Conservation (phyloP, 2,888 invertebrate genomes). For the Yponomeuta evonymella region DNA sequence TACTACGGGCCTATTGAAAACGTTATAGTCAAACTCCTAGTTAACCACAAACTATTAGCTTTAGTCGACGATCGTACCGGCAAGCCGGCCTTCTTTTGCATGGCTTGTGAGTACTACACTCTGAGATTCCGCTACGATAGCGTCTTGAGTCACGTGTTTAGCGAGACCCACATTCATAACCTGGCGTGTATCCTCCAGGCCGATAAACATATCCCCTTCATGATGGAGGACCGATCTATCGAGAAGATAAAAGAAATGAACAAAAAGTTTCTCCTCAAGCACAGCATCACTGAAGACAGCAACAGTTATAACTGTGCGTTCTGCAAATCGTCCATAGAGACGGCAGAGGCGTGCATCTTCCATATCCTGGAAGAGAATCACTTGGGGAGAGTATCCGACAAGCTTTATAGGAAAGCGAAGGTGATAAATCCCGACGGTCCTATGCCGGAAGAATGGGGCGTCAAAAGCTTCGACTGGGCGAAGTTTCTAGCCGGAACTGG, state of each 20-base stretch:
- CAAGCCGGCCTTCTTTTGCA: constrained; percentile 66
- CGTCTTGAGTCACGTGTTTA: constrained; percentile 65
- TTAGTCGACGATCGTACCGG: constrained; percentile 65
- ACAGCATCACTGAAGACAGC: constrained; percentile 39
- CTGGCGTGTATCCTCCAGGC: constrained; percentile 57
- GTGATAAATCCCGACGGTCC: constrained; percentile 47
- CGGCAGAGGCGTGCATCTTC: constrained; percentile 44
- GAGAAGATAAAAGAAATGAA: constrained; percentile 61
- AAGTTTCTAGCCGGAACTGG: constrained; percentile 64
- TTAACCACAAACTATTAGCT: constrained; percentile 57
- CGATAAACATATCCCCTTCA: constrained; percentile 55
- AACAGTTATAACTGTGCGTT: constrained; percentile 46
- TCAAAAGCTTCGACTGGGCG: constrained; percentile 64
- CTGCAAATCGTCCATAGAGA: constrained; percentile 47
- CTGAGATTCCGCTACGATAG: constrained; percentile 66
- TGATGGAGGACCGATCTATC: constrained; percentile 41
- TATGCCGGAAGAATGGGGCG: constrained; percentile 66
- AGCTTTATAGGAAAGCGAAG: constrained; percentile 51
- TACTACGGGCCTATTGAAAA: constrained; percentile 67
- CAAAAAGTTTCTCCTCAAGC: constrained; percentile 49
- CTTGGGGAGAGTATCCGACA: constrained; percentile 57
- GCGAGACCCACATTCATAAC: constrained; percentile 60
- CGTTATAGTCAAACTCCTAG: constrained; percentile 50
- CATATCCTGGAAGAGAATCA: constrained; percentile 66
- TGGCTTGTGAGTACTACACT: constrained; percentile 67